Conservation (phyloP, 2,888 invertebrate species). For the Chymomyza amoena region DNA sequence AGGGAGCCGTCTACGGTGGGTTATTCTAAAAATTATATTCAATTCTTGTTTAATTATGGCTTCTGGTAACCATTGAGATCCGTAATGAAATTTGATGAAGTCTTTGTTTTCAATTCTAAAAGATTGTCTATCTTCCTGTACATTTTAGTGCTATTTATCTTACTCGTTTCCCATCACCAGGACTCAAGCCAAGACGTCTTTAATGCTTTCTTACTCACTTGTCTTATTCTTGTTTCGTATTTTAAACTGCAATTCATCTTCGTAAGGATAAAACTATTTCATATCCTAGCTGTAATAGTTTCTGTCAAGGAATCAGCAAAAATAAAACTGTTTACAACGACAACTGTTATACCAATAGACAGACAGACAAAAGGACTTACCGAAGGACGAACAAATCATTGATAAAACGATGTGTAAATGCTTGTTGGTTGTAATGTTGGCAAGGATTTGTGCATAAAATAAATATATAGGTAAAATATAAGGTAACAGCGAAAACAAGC, state of each 20-base stretch:
- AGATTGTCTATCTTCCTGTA: too few species aligned
- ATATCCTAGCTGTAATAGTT: neutral
- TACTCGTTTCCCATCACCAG: too few species aligned
- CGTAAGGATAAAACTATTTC: neutral
- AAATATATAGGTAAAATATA: neutral
- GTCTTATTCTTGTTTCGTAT: neutral
- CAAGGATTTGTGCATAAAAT: conserved; percentile 12
- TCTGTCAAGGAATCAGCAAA: neutral
- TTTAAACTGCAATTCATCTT: neutral
- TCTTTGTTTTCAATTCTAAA: too few species aligned
- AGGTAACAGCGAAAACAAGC: neutral
- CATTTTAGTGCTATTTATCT: too few species aligned
- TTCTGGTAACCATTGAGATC: too few species aligned
- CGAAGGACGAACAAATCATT: conserved; percentile 22
- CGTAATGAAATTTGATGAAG: too few species aligned
- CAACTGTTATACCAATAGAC: neutral
- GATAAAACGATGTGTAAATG: conserved; percentile 33
- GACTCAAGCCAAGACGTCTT: too few species aligned
- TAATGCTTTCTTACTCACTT: too few species aligned
- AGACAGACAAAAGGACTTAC: neutral
- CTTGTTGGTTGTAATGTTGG: conserved; percentile 9
- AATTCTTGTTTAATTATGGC: too few species aligned
- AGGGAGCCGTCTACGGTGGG: too few species aligned
- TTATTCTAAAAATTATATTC: too few species aligned
- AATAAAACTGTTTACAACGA: neutral